Conservation (phyloP, 2,113 vertebrate genomes). For the Carlito syrichta region DNA sequence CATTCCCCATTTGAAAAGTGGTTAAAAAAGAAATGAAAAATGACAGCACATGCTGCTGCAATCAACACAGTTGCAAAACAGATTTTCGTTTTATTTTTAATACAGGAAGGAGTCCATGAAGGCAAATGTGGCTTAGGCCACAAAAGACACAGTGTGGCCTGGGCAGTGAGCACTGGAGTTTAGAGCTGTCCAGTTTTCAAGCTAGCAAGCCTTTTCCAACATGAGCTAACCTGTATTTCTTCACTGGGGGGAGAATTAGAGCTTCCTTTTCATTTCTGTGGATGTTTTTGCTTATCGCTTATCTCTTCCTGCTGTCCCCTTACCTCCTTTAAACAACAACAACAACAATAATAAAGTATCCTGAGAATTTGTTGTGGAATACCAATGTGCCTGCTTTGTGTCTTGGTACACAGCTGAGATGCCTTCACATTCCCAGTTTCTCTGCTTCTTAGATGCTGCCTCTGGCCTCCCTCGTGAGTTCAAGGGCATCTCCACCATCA, state of each 20-base stretch:
- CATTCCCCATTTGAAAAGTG: too few relatives aligned
- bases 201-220: not conserved
- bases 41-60: not conserved
- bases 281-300: not conserved
- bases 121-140: not conserved
- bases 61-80: not conserved
- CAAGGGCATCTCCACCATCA: not conserved
- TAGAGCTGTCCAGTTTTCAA: not conserved
- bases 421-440: not conserved
- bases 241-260: not conserved
- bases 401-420: not conserved
- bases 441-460: not conserved
- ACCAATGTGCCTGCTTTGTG: not conserved
- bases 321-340: not conserved
- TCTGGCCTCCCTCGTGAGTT: not conserved
- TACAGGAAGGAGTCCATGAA: not conserved
- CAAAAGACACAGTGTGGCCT: not conserved
- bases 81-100: not conserved
- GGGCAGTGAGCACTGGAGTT: not conserved
- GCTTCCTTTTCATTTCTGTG: slow-evolving; percentile 13
- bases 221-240: not conserved
- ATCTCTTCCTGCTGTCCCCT: not conserved
- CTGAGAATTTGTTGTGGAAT: not conserved
- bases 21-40: too few relatives aligned
- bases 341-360: not conserved